Evolutionary conservation across 2,797 vertebrate genomes (phyloP), one percentile per base, ranked within the genome.

Genomic region (Otolemur crassicaudatus): DNA sequence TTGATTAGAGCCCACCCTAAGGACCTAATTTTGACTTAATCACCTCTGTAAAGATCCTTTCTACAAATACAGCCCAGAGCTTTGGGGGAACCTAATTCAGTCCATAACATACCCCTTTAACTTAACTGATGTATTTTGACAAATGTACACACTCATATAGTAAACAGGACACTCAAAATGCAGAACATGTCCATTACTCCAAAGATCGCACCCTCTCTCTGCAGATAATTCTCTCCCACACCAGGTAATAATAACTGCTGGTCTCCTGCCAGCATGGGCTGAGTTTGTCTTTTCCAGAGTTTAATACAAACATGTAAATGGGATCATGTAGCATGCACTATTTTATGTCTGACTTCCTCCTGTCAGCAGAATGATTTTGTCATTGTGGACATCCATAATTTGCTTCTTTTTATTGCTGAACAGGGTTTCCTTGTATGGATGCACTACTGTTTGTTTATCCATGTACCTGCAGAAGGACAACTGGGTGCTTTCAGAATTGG

Each of bases 381-480:
- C 34, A 67, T 46, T 20, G 17, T 29, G 17, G 8, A 11, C 37
- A 0, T 60, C 29, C 11, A 7, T 14, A 5, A 0, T 72, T 29
- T 34, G 43, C 63, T 29, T 40, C 17, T 4, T 61, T 82, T 34
- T 16, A 22, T 82, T 34, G 29, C 27, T 82, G 56, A 27, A 11
- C 25, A 31, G 67, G 19, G 31, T 34, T 49, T 43, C 43, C 75
- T 29, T 49, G 67, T 27, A 14, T 16, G 31, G 27, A 61, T 23
- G 17, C 25, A 11, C 11, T 58, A 16, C 17, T 25, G 13, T 73
- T 5, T 75, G 69, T 14, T 61, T 37, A 60, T 27, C 46, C 5
- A 0, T 5, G 49, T 46, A 31, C 25, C 79, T 40, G 40, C 25
- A 5, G 40, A 75, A 31, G 53, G 40, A 53, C 40, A 20, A 60